Base-by-base conservation (phyloP, 2,113 vertebrate species). In the Blennius ocellaris region DNA sequence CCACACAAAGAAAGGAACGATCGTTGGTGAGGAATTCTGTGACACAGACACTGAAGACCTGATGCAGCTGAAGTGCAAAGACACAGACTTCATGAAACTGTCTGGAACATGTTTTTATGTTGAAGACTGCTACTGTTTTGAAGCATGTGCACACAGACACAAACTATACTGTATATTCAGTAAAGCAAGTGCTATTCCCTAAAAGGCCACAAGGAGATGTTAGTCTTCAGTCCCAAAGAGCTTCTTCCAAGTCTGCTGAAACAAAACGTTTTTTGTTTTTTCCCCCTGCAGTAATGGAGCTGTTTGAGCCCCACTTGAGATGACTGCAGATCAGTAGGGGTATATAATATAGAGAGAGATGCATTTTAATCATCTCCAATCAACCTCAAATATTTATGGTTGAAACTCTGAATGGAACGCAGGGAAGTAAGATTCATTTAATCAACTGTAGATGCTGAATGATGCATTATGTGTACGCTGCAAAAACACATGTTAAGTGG, bases 121-220 rank as follows among this genome's bases (percentile, higher is more conserved):
- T 39, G 38, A 63, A 54, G 15, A 38, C 8, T 36, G 54, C n/a
- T 40, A 38, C 16, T 47, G 11, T 21, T 57, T 9, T 7, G 59
- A 55, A 52, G 14, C 40, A 44, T 10, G 5, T 14, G 21, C 49
- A 57, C 49, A 76, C 1, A 57, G 8, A 5, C 50, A 44, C 56
- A 50, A 38, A 38, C 8, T 17, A 30, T 30, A 30, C 21, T 30
- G 21, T 30, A 30, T 4, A 30, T 5, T 8, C 39, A 55, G 10
- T 21, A 11, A 39, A 54, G 53, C 30, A 41, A 47, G 8, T 76
- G 87, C 80, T 62, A 9, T 84, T 81, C 48, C 53, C 30, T 7
- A 52, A 78, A 62, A 8, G 52, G 73, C 90, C 92, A 93, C 90
- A 84, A 91, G 92, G 89, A 85, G 92, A 92, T 60, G 90, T 81